Conservation (phyloP, 2,797 vertebrate genomes). For the Mycteria americana region DNA sequence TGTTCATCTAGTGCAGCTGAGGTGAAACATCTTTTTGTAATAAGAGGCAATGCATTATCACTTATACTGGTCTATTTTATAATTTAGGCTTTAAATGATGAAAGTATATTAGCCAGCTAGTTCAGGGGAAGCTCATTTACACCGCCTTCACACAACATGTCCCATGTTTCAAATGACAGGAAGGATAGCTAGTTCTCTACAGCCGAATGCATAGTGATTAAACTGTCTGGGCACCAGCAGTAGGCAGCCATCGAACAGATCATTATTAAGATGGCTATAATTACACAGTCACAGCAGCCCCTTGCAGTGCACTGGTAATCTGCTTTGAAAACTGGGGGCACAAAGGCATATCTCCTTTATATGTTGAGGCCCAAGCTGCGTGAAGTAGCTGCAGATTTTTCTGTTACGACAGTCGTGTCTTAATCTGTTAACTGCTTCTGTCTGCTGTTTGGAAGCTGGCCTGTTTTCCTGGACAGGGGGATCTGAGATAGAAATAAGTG, state of each 20-base stretch:
- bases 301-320: conserved; percentile 77
- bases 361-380: conserved; percentile 70
- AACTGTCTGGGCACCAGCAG: conserved; percentile 58
- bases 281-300: conserved; percentile 63
- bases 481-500: background rate
- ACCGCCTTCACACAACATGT: conserved; percentile 30
- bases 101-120: conserved; percentile 2
- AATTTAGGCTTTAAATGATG: conserved; percentile 1
- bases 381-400: conserved; percentile 66
- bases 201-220: conserved; percentile 57
- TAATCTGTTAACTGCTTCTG: conserved; percentile 56
- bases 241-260: conserved; percentile 32
- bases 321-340: conserved; percentile 77
- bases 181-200: conserved; percentile 59
- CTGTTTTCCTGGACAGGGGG: background rate
- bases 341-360: conserved; percentile 74
- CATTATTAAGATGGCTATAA: conserved; percentile 59
- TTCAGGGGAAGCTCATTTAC: conserved; percentile 10
- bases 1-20: conserved; percentile 9
- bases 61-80: conserved; percentile 19
- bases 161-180: conserved; percentile 47
- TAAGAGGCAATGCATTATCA: background rate
- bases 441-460: conserved; percentile 35
- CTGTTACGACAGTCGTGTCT: conserved; percentile 19
- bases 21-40: conserved; percentile 22